phyloP scores from a whole-genome alignment of 2,113 vertebrate genomes.

The Lepus timidus region DNA sequence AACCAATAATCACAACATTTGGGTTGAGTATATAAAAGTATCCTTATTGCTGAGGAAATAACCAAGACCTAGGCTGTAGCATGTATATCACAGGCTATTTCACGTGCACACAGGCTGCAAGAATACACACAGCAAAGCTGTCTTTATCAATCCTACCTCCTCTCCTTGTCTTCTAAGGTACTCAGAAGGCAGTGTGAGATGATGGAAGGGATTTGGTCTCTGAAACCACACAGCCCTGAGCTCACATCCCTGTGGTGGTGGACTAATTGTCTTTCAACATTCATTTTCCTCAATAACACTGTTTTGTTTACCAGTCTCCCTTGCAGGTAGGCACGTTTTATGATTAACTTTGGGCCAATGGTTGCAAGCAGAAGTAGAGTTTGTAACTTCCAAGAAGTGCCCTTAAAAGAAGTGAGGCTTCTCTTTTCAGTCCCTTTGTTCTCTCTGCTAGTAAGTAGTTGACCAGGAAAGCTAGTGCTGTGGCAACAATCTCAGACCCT shows the following conservation, averaged over 20 bases:
- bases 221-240: background rate
- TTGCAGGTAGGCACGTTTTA: background rate
- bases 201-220: background rate
- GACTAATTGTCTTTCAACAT: background rate
- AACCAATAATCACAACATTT: slow-evolving; percentile 22
- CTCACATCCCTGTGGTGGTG: background rate
- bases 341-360: background rate
- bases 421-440: background rate
- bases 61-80: background rate
- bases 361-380: background rate
- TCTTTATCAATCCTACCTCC: background rate
- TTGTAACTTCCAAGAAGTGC: background rate
- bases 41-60: background rate
- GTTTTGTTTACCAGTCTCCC: background rate
- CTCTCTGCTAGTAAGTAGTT: background rate
- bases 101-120: background rate
- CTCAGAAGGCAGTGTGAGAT: background rate
- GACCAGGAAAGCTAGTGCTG: background rate
- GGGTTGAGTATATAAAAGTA: background rate
- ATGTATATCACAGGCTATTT: background rate
- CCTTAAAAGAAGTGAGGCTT: background rate
- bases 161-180: background rate
- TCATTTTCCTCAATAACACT: background rate
- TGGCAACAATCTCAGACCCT: background rate
- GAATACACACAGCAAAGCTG: background rate